Evolutionary conservation across 2,113 vertebrate species (phyloP), one percentile per base, ranked within the genome.

Genomic region (Alexandromys fortis): DNA sequence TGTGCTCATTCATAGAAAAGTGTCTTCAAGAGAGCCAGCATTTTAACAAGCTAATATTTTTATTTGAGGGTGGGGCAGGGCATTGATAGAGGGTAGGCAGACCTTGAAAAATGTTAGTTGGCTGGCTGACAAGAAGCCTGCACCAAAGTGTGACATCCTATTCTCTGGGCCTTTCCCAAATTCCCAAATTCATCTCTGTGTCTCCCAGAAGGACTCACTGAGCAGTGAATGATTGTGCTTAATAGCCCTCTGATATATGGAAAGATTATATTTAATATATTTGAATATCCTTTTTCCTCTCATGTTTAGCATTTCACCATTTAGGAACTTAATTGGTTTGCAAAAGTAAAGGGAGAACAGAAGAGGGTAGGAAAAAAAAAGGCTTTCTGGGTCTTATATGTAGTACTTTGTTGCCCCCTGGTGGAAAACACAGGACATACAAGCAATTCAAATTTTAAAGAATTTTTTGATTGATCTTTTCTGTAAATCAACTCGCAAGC

Each of bases 351-450:
- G 70, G 72, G 79, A 79, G 55, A 52, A 28, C 61, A 70, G 73
- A 89, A 76, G 61, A 67, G 47, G 26, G 33, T 61, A 52, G 52
- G 3, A 70, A 58, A 95, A 42, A 70, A 58, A 95, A 97, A 82
- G 7, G 0, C 0, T n/a, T 35, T 67, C 88, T 38, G 9, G 2
- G 55, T 97, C 98, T 97, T 96, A 98, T 98, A 96, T 89, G 65
- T 87, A 98, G 96, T 98, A 96, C 98, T 98, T 97, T 99, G 97
- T 98, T 99, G 98, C 98, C 98, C 98, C 97, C 98, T 99, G 97
- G 98, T 98, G 98, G 98, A 98, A 94, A 98, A 96, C 17, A 2
- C 93, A 12, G 77, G 87, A 91, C 97, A 95, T 67, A n/a, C 89
- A 90, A 55, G 83, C 49, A 96, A 91, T 67, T 68, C 11, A 96